Base-by-base conservation (phyloP, 2,797 vertebrate species). In the Nasua narica region DNA sequence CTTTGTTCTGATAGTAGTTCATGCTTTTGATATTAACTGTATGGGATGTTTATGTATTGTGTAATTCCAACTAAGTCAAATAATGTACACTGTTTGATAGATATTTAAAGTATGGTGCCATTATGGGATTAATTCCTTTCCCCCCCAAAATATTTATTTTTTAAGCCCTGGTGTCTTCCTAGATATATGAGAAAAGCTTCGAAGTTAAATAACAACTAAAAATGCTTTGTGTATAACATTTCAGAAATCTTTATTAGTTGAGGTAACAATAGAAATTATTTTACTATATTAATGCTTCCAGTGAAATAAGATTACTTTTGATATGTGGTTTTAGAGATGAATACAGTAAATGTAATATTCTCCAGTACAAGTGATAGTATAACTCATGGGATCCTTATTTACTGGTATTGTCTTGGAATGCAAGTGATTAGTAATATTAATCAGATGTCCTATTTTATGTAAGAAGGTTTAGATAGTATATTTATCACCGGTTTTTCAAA, bases 71-170 rank as follows among this genome's bases (percentile, higher is more conserved):
- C 37, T 60, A 58, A 76, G 48, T 95, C 70, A 92, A 65, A 87
- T 88, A 87, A 43, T 37, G 87, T 60, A 62, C 54, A 89, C 4
- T 79, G 70, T 94, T 95, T 97, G 96, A 94, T 86, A 96, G 97
- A 97, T 98, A 97, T 97, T 98, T 98, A 98, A 98, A 98, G 97
- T 97, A 88, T 92, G 97, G 96, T 98, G 96, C 97, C 94, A 92
- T 88, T 79, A 93, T 60, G 52, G 86, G 95, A 91, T 96, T 96
- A 95, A 95, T 70, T 86, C 81, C 37, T 93, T 89, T 86, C 21
- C 29, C 72, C 27, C 11, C 11, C n/a, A n/a, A 87, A 65, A 86
- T 91, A 72, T 54, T 93, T 94, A 77, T 58, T 94, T 94, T 95
- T 67, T 40, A 93, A 83, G 37, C 70, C 16, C n/a, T 72, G 87